Evolutionary conservation across 64 coral and sea anemone genomes (phyloP), one percentile per base, ranked within the genome.

Genomic region (Actinia tenebrosa): DNA sequence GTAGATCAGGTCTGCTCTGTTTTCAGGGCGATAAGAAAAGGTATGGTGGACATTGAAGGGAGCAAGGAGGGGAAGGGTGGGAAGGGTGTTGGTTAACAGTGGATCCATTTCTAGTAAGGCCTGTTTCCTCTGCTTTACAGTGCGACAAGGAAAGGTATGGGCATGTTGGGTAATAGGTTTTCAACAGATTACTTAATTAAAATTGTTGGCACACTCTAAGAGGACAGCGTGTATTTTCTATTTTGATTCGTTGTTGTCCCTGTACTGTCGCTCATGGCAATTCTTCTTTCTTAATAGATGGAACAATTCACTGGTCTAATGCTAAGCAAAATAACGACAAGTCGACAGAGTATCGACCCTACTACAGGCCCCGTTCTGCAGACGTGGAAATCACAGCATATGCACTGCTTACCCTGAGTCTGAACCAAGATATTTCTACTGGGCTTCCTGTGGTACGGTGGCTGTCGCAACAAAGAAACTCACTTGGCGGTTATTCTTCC

Each of bases 321-420:
- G 62, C 92, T 60, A 90, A 95, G 17, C 27, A 15, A 56, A 68
- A 80, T 2, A 30, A 14, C 1, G 91, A 83, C 53, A 83, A 85
- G 77, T 77, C 64, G 4, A 80, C 86, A 16, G 75, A 87, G 89
- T 92, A 83, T 54, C 88, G 91, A 16, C 93, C 93, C n/a, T 99
- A 99, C 87, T 95, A 95, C 86, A 86, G 87, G 42, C 97, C 93
- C 18, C 88, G 90, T 9, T 91, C 97, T 58, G 97, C 97, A 16
- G 97, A 99, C 77, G 87, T 99, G 19, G 97, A 99, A 86, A 99
- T 99, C n/a, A 99, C 97, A 71, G 85, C 97, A 1, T 99, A 99
- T 55, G 97, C 94, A 8, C 63, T 99, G 75, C 43, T 99, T 10
- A 90, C 82, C 1, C 71, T 85, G 44, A 23, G 87, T 15, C 86